These are phyloP conservation scores for Erpetoichthys calabaricus DNA, from an alignment of 2,797 vertebrate genomes.

Conservation along the genomic window DNA sequence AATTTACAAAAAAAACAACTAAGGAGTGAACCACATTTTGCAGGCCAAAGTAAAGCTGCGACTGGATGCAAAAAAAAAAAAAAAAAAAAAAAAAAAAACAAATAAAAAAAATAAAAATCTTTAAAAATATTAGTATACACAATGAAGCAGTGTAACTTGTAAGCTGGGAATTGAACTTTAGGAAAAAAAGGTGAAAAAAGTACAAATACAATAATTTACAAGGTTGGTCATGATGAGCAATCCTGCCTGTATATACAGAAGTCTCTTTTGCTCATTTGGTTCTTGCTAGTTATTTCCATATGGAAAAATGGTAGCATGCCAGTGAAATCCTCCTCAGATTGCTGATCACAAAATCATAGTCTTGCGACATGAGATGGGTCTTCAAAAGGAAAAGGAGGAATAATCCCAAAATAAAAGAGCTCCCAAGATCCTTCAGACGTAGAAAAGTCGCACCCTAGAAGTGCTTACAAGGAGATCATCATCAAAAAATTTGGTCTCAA, in stretches of 20 bases:
- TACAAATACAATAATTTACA: constrained; percentile 36
- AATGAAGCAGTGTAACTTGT: constrained; percentile 23
- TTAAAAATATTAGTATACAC: constrained; percentile 16
- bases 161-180: constrained; percentile 12
- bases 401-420: constrained; percentile 2
- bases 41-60: too few species aligned
- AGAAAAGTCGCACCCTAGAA: constrained; percentile 94
- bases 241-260: constrained; percentile 26
- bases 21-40: too few species aligned
- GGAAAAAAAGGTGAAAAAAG: constrained; percentile 11
- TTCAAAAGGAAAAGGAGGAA: constrained; percentile 9
- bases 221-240: constrained; percentile 24
- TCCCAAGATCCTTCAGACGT: constrained; percentile 62
- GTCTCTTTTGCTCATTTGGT: constrained; percentile 20
- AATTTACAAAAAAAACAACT: too few species aligned
- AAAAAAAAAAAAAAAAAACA: background rate
- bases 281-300: constrained; percentile 19
- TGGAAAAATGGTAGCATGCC: constrained; percentile 13
- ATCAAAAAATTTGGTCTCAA: constrained; percentile 97
- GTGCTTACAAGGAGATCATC: constrained; percentile 97
- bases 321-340: constrained; percentile 15
- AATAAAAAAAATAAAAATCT: background rate
- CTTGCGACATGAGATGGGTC: constrained; percentile 15
- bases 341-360: constrained; percentile 19
- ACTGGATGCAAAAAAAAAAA: background rate